A percentile compares a stretch with the other conserved stretches of the same genome.
phyloP scores from a whole-genome alignment of 1,140 invertebrate species.

The Orius laevigatus region DNA sequence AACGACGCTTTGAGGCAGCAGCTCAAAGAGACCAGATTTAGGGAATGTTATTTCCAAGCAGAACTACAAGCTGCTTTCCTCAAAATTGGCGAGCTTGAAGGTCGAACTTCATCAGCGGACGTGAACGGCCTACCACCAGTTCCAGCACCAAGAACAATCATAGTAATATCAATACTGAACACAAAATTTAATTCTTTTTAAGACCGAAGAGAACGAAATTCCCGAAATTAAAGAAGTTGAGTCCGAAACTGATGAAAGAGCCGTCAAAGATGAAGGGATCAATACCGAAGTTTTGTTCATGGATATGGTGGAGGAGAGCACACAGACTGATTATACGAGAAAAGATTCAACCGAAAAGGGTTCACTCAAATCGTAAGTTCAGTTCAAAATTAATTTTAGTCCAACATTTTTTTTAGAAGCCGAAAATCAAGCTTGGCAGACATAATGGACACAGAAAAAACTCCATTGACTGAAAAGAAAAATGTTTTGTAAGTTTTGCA shows the following conservation, averaged over 20 bases:
- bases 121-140: constrained; percentile 6
- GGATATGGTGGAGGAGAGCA: neutral
- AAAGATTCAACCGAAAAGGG: neutral
- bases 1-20: constrained; percentile 38
- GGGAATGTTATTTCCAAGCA: constrained; percentile 16
- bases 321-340: neutral
- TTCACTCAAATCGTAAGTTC: constrained; percentile 8
- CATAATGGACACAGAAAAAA: constrained; percentile 3
- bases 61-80: constrained; percentile 13
- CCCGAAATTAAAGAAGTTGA: neutral
- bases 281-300: neutral
- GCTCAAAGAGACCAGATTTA: constrained; percentile 21
- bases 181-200: neutral
- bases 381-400: neutral
- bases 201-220: neutral
- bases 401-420: constrained; percentile 7
- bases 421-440: constrained; percentile 3
- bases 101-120: neutral
- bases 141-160: constrained; percentile 7
- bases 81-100: constrained; percentile 7
- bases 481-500: neutral
- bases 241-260: neutral
- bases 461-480: constrained; percentile 2
- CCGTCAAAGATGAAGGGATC: neutral
- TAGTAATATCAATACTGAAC: neutral